phyloP scores from a whole-genome alignment of 2,888 invertebrate species.

The Scaptomyza tumidula region DNA sequence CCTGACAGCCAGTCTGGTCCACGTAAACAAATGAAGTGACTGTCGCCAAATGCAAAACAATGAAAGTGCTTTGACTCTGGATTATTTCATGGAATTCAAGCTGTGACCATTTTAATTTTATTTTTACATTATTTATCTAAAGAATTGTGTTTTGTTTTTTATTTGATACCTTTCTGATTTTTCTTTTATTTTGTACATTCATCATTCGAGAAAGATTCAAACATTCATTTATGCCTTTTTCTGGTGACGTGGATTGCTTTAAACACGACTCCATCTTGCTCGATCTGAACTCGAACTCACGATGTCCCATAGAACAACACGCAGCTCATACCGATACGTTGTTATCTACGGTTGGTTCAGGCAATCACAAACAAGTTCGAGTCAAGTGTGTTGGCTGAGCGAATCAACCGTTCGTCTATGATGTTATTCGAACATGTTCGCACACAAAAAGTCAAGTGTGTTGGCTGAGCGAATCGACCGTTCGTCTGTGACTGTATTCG shows the following conservation, averaged over 20 bases:
- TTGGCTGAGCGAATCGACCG: too few species aligned
- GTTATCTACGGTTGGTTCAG: too few species aligned
- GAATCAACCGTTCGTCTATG: too few species aligned
- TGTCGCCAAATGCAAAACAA: slow-evolving; percentile 10
- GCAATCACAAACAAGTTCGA: too few species aligned
- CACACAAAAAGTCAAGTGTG: neutral
- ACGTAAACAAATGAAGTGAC: slow-evolving; percentile 9
- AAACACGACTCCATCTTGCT: neutral
- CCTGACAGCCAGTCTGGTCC: slow-evolving; percentile 15
- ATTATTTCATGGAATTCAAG: neutral
- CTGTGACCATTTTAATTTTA: slow-evolving; percentile 32
- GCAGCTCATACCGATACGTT: neutral
- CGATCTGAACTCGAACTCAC: neutral
- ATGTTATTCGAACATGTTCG: neutral
- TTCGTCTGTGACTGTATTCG: neutral
- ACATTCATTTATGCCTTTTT: slow-evolving; percentile 3
- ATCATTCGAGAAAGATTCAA: neutral
- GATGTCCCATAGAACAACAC: neutral
- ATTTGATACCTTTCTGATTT: too few species aligned
- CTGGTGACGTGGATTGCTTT: neutral
- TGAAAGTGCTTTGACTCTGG: too few species aligned
- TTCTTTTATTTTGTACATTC: too few species aligned
- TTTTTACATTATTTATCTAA: slow-evolving; percentile 17
- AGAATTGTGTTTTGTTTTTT: too few species aligned
- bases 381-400: too few species aligned